phyloP scores from a whole-genome alignment of 2,113 vertebrate genomes.

The Cynopterus brachyotis region DNA sequence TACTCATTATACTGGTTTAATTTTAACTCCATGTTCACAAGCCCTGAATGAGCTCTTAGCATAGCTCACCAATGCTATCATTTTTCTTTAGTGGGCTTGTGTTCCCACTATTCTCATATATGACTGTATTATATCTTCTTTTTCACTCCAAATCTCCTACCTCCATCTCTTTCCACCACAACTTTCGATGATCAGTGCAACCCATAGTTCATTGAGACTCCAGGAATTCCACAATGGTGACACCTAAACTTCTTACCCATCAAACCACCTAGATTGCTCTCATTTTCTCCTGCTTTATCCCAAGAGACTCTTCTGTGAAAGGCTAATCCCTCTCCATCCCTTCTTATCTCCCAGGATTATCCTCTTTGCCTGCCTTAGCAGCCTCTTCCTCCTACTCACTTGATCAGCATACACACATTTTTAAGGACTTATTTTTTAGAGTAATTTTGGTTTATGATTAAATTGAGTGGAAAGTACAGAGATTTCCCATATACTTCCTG shows the following conservation, averaged over 20 bases:
- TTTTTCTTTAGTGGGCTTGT: not conserved
- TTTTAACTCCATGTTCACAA: not conserved
- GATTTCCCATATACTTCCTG: not conserved
- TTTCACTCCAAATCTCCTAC: not conserved
- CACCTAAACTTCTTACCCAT: not conserved
- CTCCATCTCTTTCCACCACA: not conserved
- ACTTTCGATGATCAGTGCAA: not conserved
- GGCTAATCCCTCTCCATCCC: not conserved
- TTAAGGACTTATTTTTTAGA: not conserved
- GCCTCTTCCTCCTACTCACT: not conserved
- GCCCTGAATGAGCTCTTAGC: not conserved
- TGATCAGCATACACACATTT: not conserved
- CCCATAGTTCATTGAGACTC: not conserved
- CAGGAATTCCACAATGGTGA: not conserved
- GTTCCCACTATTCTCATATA: not conserved
- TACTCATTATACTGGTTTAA: not conserved
- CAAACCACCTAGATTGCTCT: not conserved
- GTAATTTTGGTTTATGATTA: not conserved
- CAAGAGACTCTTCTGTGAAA: not conserved
- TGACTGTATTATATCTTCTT: not conserved
- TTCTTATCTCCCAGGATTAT: not conserved
- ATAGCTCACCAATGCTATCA: not conserved
- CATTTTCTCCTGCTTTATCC: not conserved
- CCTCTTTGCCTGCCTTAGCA: not conserved
- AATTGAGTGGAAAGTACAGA: not conserved